Evolutionary conservation across 2,113 vertebrate genomes (phyloP), one percentile per base, ranked within the genome.

Genomic region (Notarius quadriscutis): DNA sequence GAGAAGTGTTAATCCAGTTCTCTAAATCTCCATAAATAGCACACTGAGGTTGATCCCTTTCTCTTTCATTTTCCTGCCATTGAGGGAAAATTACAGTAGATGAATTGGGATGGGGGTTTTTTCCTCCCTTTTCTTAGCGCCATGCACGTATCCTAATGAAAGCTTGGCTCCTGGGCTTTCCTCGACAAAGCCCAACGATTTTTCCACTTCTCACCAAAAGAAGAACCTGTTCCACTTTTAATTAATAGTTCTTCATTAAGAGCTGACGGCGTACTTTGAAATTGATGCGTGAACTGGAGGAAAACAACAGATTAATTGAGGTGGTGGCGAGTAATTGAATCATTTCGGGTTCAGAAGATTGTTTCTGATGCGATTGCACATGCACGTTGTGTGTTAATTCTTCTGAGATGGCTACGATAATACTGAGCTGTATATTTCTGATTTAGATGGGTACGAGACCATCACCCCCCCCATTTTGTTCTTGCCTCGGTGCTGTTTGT

Each of bases 1-100:
- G 94, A 95, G 95, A 96, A 95, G 94, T 94, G 93, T 93, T 96
- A 95, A 96, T 96, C 94, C 94, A 96, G 93, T 96, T 95, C 92
- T 91, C 90, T 93, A 95, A 94, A 95, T 95, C 94, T 95, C 94
- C 95, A 94, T 95, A 96, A 95, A 95, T 94, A 95, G 94, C 94
- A 94, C 92, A 93, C 92, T 94, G 93, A 95, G 94, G 93, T 95
- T 95, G 94, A 95, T 95, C 94, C 95, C 91, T 94, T 92, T 95
- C 94, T 95, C 89, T 88, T 94, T 86, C 53, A 7, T 48, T 60
- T 81, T 62, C 93, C 93, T 92, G 91, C 94, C 93, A 95, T 94
- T 95, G 93, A 95, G 93, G 92, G 94, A 94, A 95, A 95, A 95
- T 95, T 95, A 93, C 91, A 93, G 94, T 93, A 93, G 93, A 95